These are phyloP conservation scores for Artemia sinica DNA, from an alignment of 2,888 invertebrate species.

Conservation along the genomic window DNA sequence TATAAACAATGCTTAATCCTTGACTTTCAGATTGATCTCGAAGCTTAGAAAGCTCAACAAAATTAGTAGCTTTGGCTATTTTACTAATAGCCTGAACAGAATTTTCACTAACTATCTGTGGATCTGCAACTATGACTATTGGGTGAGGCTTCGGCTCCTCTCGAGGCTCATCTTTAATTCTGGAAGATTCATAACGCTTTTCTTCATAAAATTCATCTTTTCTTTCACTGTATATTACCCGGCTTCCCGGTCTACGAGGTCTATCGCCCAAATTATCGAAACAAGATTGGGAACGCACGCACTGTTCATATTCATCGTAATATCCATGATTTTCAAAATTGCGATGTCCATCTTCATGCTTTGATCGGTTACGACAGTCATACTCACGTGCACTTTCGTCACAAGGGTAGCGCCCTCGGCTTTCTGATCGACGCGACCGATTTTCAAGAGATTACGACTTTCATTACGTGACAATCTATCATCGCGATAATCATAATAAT, in stretches of 20 bases:
- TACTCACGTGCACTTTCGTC: not conserved
- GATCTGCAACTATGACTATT: conserved; percentile 18
- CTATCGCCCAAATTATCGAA: not conserved
- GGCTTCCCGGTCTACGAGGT: not conserved
- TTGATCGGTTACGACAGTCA: too few relatives aligned
- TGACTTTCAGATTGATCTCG: conserved; percentile 36
- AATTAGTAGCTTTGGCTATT: conserved; percentile 42
- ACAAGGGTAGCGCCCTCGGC: not conserved
- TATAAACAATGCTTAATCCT: conserved; percentile 34
- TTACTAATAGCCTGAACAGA: conserved; percentile 24
- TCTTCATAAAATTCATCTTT: not conserved
- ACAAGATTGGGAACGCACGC: not conserved
- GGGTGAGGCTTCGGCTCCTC: conserved; percentile 10
- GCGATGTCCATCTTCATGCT: too few relatives aligned
- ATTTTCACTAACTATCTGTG: conserved; percentile 24
- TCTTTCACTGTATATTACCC: not conserved
- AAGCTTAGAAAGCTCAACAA: conserved; percentile 49
- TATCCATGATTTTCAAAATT: too few relatives aligned
- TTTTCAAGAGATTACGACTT: too few relatives aligned
- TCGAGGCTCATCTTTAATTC: not conserved
- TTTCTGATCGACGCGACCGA: conserved; percentile 4
- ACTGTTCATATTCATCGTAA: not conserved
- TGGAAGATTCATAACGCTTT: not conserved
- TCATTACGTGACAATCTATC: too few relatives aligned
- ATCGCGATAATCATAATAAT: not conserved